Evolutionary conservation across 2,797 vertebrate genomes (phyloP).

Genomic region (Syndactyla subalaris): DNA sequence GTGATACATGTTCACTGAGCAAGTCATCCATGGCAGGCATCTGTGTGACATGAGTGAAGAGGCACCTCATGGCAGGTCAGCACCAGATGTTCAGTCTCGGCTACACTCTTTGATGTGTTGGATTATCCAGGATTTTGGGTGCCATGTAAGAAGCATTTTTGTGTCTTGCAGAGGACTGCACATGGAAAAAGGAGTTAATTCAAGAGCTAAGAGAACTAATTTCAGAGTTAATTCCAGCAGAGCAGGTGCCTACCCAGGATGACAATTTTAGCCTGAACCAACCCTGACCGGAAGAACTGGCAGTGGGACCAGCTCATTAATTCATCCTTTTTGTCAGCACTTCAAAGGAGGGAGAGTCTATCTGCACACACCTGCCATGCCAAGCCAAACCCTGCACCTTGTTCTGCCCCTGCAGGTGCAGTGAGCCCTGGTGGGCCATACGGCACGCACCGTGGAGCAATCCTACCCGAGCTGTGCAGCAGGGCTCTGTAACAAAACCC

Average conservation of each 20-base stretch:
- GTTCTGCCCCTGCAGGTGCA: background rate
- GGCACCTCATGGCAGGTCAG: background rate
- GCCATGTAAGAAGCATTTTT: background rate
- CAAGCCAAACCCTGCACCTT: background rate
- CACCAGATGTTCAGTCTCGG: background rate
- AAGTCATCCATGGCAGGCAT: background rate
- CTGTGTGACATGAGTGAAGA: background rate
- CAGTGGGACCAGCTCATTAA: background rate
- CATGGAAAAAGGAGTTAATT: background rate
- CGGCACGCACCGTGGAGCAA: accelerated
- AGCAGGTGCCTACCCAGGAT: background rate
- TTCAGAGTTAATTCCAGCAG: background rate
- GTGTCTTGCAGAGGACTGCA: background rate
- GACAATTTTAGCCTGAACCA: background rate
- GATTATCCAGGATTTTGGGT: background rate
- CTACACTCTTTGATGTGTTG: background rate
- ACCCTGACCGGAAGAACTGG: background rate
- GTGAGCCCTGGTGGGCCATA: background rate
- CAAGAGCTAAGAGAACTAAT: background rate
- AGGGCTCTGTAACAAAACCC: background rate
- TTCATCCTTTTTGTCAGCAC: background rate
- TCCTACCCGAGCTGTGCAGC: background rate
- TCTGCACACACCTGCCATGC: background rate
- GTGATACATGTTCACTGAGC: background rate
- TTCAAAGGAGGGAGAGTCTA: background rate